Conservation (phyloP, 2,888 invertebrate genomes). For the Eupeodes latifasciatus region DNA sequence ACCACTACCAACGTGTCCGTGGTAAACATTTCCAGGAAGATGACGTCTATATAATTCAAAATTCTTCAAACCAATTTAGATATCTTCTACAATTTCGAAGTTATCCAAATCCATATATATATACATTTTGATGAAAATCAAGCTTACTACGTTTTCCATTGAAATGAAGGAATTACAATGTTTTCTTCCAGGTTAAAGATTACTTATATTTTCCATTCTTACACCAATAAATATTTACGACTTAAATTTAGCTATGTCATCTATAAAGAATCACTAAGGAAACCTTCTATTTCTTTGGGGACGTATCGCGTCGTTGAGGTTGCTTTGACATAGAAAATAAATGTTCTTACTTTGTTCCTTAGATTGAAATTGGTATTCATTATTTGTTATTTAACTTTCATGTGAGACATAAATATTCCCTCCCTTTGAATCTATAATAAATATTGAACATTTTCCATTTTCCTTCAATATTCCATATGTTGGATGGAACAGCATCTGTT, state of each 20-base stretch:
- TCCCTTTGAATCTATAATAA: neutral
- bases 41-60: too few relatives aligned
- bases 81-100: too few relatives aligned
- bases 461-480: neutral
- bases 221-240: neutral
- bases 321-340: neutral
- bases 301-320: too few relatives aligned
- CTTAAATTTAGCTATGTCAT: neutral
- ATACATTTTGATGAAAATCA: too few relatives aligned
- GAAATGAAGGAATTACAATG: neutral
- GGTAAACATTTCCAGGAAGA: too few relatives aligned
- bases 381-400: neutral
- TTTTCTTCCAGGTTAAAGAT: neutral
- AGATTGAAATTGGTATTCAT: neutral
- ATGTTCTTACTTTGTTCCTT: neutral
- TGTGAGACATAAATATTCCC: neutral
- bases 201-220: neutral
- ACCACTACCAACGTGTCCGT: too few relatives aligned
- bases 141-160: too few relatives aligned
- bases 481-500: neutral
- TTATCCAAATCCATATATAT: too few relatives aligned
- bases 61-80: too few relatives aligned
- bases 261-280: neutral
- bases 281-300: neutral
- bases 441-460: neutral